Percentiles rank a stretch among this genome's conserved stretches.
Evolutionary conservation across 2,113 vertebrate genomes (phyloP).

Genomic region (Sinocyclocheilus anophthalmus): DNA sequence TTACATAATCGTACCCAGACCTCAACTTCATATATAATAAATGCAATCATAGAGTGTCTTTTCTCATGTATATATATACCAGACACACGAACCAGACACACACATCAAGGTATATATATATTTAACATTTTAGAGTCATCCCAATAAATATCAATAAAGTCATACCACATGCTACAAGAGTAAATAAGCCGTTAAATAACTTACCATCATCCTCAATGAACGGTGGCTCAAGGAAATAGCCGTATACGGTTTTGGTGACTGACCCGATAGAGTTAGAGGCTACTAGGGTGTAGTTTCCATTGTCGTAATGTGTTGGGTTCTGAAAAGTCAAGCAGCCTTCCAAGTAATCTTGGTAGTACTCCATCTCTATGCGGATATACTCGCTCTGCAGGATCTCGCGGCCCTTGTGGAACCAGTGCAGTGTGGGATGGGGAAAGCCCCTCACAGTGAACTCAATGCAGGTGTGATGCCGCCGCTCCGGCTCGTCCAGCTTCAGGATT

Average conservation of each 20-base stretch:
- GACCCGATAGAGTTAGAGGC: constrained; percentile 89
- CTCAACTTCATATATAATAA: not conserved
- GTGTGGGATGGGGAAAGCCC: constrained; percentile 88
- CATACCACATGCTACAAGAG: not conserved
- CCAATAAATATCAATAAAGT: not conserved
- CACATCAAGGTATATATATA: not conserved
- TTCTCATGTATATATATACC: not conserved
- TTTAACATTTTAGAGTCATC: not conserved
- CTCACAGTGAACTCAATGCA: constrained; percentile 95
- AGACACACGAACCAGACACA: too few relatives aligned
- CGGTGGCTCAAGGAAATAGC: constrained; percentile 88
- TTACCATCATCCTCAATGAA: constrained; percentile 62
- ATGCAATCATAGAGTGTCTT: too few relatives aligned
- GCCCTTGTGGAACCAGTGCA: constrained; percentile 90
- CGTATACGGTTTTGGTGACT: constrained; percentile 88
- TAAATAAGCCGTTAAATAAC: not conserved
- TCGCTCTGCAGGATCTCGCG: constrained; percentile 82
- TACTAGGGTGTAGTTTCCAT: constrained; percentile 96
- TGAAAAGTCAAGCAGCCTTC: constrained; percentile 95
- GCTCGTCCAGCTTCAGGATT: constrained; percentile 89
- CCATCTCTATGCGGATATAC: constrained; percentile 87
- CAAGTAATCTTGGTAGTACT: constrained; percentile 86
- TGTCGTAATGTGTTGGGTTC: constrained; percentile 95
- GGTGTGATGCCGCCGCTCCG: constrained; percentile 88
- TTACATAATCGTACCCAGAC: not conserved